A percentile compares a stretch with the other conserved stretches of the same genome.
These are phyloP conservation scores for Halcyon malimbica DNA, from an alignment of 2,113 vertebrate species.

Conservation along the genomic window DNA sequence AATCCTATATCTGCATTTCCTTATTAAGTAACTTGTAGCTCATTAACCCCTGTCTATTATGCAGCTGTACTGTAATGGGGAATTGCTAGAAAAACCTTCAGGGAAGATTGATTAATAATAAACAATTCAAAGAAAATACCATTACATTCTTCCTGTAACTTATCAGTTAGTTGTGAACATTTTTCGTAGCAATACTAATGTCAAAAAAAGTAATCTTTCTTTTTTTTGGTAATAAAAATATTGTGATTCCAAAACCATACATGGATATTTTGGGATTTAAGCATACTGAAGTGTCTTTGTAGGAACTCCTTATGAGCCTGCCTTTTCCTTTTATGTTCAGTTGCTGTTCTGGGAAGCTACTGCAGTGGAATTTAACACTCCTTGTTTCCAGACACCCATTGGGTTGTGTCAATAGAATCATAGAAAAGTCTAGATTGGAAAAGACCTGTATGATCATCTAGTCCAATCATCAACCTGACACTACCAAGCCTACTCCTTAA, in stretches of 20 bases:
- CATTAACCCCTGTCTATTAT: not conserved
- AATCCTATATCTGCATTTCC: not conserved
- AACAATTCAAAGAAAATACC: not conserved
- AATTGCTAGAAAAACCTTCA: not conserved
- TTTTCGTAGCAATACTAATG: not conserved
- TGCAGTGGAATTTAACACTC: not conserved
- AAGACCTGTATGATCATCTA: too few relatives aligned
- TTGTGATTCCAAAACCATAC: not conserved
- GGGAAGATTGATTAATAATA: not conserved
- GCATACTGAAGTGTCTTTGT: not conserved
- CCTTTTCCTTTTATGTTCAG: not conserved
- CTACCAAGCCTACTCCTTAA: too few relatives aligned
- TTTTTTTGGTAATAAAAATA: not conserved
- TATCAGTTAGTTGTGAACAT: not conserved
- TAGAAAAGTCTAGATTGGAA: too few relatives aligned
- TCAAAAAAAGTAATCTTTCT: not conserved
- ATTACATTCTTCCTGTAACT: not conserved
- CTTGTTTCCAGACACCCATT: not conserved
- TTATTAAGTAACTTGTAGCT: not conserved
- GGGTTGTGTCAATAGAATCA: not conserved
- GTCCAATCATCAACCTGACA: too few relatives aligned
- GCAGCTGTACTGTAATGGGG: not conserved
- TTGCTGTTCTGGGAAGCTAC: not conserved
- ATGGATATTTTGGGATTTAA: not conserved
- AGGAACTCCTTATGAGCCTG: not conserved